These are phyloP conservation scores for Bambusicola thoracicus DNA, from an alignment of 2,113 vertebrate species.

Conservation along the genomic window DNA sequence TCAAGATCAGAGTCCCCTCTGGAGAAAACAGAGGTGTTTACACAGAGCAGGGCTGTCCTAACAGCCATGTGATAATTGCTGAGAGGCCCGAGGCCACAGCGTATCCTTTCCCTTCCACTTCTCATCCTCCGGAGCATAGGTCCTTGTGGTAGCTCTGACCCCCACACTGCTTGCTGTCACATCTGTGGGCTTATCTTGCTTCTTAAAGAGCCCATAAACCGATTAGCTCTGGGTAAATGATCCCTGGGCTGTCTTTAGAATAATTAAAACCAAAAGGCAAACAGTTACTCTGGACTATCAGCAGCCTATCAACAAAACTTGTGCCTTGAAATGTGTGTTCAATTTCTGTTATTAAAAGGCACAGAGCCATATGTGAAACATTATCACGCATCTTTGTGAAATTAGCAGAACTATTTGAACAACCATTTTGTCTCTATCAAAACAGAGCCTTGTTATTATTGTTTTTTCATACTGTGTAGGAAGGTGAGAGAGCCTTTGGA, in stretches of 20 bases:
- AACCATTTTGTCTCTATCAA: constrained; percentile 79
- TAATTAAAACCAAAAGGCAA: constrained; percentile 84
- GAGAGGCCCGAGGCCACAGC: constrained; percentile 29
- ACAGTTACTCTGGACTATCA: constrained; percentile 78
- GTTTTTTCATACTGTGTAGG: constrained; percentile 46
- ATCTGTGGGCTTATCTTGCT: constrained; percentile 76
- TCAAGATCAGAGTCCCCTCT: not conserved
- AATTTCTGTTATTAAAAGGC: constrained; percentile 84
- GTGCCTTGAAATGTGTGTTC: constrained; percentile 81
- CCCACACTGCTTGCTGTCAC: constrained; percentile 50
- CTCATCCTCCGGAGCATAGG: not conserved
- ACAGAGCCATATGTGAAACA: constrained; percentile 79
- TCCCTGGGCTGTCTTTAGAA: constrained; percentile 82
- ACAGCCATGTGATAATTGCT: constrained; percentile 22
- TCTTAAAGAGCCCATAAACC: constrained; percentile 60
- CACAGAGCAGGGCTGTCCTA: constrained; percentile 33
- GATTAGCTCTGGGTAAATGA: constrained; percentile 78
- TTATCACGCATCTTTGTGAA: constrained; percentile 82
- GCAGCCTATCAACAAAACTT: constrained; percentile 80
- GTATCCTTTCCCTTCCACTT: constrained; percentile 25
- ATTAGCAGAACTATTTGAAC: constrained; percentile 84
- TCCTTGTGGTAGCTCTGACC: constrained; percentile 68
- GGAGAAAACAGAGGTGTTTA: constrained; percentile 31
- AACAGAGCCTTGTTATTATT: constrained; percentile 57
- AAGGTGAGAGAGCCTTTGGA: constrained; percentile 52